Evolutionary conservation across 2,888 invertebrate species (phyloP).

Genomic region (Phengaris arion): DNA sequence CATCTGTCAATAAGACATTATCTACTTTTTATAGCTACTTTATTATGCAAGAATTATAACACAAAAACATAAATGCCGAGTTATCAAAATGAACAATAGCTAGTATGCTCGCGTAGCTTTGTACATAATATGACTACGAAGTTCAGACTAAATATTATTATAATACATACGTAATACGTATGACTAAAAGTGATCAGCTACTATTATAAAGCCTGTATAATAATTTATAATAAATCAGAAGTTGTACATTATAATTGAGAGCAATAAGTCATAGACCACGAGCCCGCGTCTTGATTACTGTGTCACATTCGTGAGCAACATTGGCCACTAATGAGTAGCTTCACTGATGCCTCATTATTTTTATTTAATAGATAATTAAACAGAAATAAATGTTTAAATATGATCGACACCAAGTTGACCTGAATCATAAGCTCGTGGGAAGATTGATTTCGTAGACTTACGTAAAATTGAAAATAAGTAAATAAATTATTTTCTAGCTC

Average conservation of each 20-base stretch:
- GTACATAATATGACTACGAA: too few species aligned
- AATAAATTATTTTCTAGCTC: too few species aligned
- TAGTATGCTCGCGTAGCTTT: too few species aligned
- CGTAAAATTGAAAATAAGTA: not conserved
- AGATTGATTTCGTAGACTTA: not conserved
- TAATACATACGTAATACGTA: not conserved
- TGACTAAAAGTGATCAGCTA: not conserved
- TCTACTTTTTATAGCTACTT: too few species aligned
- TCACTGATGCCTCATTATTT: not conserved
- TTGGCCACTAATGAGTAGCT: not conserved
- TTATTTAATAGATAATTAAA: not conserved
- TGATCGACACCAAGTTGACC: not conserved
- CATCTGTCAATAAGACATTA: too few species aligned
- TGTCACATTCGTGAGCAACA: slow-evolving; percentile 8
- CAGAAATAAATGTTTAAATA: not conserved
- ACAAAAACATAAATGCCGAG: too few species aligned
- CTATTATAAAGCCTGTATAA: not conserved
- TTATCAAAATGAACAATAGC: too few species aligned
- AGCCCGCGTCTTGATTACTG: slow-evolving; percentile 11
- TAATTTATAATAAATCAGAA: not conserved
- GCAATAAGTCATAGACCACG: not conserved
- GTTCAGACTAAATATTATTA: not conserved
- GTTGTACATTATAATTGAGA: not conserved
- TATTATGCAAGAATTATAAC: too few species aligned
- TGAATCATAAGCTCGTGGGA: not conserved